A percentile compares a stretch with the other conserved stretches of the same genome.
phyloP scores from a whole-genome alignment of 64 coral and sea anemone genomes.

The Montipora sp. region DNA sequence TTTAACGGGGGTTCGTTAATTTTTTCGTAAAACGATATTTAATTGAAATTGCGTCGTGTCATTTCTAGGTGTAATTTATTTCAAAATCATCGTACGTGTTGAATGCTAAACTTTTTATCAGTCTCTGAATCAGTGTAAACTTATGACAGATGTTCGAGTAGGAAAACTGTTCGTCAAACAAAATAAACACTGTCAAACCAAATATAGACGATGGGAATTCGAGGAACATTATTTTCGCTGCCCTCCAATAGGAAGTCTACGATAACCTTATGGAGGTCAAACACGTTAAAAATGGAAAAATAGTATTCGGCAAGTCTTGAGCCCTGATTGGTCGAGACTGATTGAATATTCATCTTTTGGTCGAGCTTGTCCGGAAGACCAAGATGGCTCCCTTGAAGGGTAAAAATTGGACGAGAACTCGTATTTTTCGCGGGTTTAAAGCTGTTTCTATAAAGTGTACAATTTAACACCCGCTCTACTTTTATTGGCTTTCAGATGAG shows the following conservation, averaged over 20 bases:
- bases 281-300: constrained; percentile 1
- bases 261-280: background rate
- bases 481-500: constrained; percentile 76
- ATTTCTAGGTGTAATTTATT: background rate
- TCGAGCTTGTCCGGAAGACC: constrained; percentile 55
- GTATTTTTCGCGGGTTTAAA: constrained; percentile 12
- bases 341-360: constrained; percentile 86
- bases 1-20: background rate
- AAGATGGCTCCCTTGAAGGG: constrained; percentile 97
- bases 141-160: constrained; percentile 31
- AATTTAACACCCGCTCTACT: background rate
- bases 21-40: background rate
- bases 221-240: constrained; percentile 14
- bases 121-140: background rate
- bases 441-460: constrained; percentile 5
- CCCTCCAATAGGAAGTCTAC: constrained; percentile 16
- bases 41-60: background rate
- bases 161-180: background rate
- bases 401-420: constrained; percentile 39
- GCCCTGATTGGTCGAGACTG: constrained; percentile 76
- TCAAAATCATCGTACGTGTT: background rate
- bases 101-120: background rate
- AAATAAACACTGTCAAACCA: constrained; percentile 23
- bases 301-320: background rate
- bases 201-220: constrained; percentile 1